Conservation (phyloP, 2,888 invertebrate genomes). For the Kryphioiulus occultus region DNA sequence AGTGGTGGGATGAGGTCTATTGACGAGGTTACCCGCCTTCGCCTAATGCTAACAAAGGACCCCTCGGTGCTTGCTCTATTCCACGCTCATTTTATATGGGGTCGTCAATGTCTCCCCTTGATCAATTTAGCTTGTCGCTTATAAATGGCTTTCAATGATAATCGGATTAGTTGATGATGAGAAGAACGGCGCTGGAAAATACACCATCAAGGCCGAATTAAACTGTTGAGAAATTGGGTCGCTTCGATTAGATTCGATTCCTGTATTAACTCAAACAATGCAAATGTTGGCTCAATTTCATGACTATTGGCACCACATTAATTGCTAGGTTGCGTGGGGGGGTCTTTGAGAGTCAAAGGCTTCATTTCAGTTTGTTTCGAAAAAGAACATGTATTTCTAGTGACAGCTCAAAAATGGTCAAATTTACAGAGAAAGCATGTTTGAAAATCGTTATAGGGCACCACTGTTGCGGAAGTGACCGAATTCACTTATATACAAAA, state of each 20-base stretch:
- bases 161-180: slow-evolving; percentile 51
- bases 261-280: background rate
- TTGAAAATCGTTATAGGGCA: too few species aligned
- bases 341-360: too few species aligned
- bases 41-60: background rate
- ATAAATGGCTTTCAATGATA: slow-evolving; percentile 51
- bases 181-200: background rate
- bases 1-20: background rate
- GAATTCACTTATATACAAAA: too few species aligned
- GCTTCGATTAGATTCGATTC: background rate
- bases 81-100: background rate
- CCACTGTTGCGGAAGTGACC: too few species aligned
- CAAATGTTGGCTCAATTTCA: background rate
- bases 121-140: slow-evolving; percentile 51
- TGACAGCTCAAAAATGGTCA: too few species aligned
- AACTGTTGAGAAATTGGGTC: background rate
- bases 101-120: background rate
- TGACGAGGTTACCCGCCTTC: background rate
- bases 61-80: background rate
- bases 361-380: too few species aligned
- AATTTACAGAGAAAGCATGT: too few species aligned
- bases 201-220: background rate
- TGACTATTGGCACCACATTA: background rate
- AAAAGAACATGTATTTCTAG: too few species aligned
- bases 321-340: too few species aligned